Conservation (phyloP, 2,113 vertebrate species). For the Laterallus jamaicensis region DNA sequence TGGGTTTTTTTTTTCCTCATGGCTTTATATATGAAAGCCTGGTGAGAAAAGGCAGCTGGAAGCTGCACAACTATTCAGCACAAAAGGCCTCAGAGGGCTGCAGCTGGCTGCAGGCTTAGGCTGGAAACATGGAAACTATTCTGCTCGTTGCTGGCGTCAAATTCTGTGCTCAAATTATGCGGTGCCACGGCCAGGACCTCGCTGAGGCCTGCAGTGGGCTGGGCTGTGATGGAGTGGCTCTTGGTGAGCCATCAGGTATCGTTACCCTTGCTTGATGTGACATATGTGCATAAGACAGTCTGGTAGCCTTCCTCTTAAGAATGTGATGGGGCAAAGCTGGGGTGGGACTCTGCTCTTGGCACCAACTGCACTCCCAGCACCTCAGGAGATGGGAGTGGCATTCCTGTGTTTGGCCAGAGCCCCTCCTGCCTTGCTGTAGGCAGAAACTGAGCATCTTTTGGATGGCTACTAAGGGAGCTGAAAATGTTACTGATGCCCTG, state of each 20-base stretch:
- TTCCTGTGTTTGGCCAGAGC: not conserved
- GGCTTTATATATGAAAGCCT: not conserved
- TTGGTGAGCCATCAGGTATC: not conserved
- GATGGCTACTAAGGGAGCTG: not conserved
- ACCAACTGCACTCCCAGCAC: not conserved
- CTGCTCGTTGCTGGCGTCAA: not conserved
- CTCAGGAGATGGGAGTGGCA: fast-evolving
- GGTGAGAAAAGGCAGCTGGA: not conserved
- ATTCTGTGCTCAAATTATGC: fast-evolving
- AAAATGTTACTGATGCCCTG: not conserved
- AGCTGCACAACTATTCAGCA: not conserved
- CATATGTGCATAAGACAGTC: not conserved
- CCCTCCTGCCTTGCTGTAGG: not conserved
- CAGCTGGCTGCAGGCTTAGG: not conserved
- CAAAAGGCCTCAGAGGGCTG: not conserved
- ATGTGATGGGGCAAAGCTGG: not conserved
- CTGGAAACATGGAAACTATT: not conserved
- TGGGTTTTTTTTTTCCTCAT: fast-evolving
- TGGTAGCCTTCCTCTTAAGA: not conserved
- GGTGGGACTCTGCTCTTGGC: not conserved
- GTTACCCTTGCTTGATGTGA: not conserved
- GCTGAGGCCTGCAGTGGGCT: not conserved
- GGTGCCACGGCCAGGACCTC: not conserved
- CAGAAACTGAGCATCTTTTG: not conserved
- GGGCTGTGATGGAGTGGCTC: not conserved